Evolutionary conservation across 53 echinoderm and acorn worm genomes (phyloP), one percentile per base, ranked within the genome.

Genomic region (Patiria pectinifera): DNA sequence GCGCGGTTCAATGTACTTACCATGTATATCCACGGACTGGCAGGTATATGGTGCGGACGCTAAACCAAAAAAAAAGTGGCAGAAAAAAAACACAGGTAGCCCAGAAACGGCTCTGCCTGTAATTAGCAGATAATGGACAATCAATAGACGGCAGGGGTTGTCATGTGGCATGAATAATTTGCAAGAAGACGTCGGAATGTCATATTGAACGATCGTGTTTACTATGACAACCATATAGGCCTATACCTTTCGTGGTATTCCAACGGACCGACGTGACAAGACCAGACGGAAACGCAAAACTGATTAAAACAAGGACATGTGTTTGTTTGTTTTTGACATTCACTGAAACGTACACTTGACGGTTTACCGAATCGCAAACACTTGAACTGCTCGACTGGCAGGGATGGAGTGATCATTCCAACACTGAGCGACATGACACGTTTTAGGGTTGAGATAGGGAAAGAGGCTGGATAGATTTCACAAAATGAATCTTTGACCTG

Each of bases 1-100:
- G 69, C 69, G 69, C 13, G 62, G 87, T 78, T 87, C 87, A 59
- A 7, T 87, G 87, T 78, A 87, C 87, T 87, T 76, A 13, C 16
- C 19, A 15, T 5, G 8, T 45, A 11, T 11, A 76, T n/a, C 2
- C 11, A 43, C 77, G 26, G 44, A 24, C 77, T 24, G 23, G 4
- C 77, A 19, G 6, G 25, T 11, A 23, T 12, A 21, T n/a, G 26
- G 21, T 4, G 26, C 77, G n/a, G 21, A 35, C 35, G 35, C 8
- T 53, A 53, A 53, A 53, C 5, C 8, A 53, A 6, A 53, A 6
- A 49, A 6, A 7, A 3, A 3, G 66, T 0, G 15, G 66, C 15
- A 0, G 12, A 0, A 18, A 66, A 63, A 79, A 44, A 74, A 23
- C n/a, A 74, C 24, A 1, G 74, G 74, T 74, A 74, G 74, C 2